Conservation (phyloP, 2,797 vertebrate genomes). For the Mastacembelus armatus region DNA sequence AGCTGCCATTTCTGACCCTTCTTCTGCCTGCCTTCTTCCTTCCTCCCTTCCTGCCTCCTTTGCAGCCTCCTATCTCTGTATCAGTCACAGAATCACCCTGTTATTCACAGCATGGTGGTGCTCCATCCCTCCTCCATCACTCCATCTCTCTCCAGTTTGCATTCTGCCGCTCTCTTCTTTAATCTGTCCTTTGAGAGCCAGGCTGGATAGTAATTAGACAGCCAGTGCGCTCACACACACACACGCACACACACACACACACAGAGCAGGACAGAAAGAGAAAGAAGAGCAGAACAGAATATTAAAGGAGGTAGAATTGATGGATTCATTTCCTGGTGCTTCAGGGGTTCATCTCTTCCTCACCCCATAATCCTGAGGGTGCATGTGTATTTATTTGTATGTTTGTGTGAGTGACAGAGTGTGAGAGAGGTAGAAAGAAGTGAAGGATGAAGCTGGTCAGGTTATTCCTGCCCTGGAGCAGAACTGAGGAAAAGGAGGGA, state of each 20-base stretch:
- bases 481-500: slow-evolving; percentile 14
- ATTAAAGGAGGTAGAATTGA: slow-evolving; percentile 61
- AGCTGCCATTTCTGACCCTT: slow-evolving; percentile 18
- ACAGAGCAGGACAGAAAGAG: neutral
- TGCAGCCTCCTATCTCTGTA: slow-evolving; percentile 11
- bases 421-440: slow-evolving; percentile 3
- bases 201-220: slow-evolving; percentile 44
- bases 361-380: slow-evolving; percentile 49
- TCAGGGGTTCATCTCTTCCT: slow-evolving; percentile 52
- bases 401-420: slow-evolving; percentile 1
- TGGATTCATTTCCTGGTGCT: slow-evolving; percentile 67
- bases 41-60: slow-evolving; percentile 1
- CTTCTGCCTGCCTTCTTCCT: neutral
- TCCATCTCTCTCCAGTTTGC: neutral
- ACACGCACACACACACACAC: slow-evolving; percentile 23
- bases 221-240: neutral
- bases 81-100: slow-evolving; percentile 31
- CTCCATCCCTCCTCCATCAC: neutral
- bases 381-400: slow-evolving; percentile 1
- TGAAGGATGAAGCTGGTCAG: slow-evolving; percentile 39
- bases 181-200: slow-evolving; percentile 38
- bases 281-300: slow-evolving; percentile 43
- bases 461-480: slow-evolving; percentile 48
- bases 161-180: slow-evolving; percentile 26
- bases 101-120: slow-evolving; percentile 14